Percentiles rank a stretch among this genome's conserved stretches.
phyloP scores from a whole-genome alignment of 2,888 invertebrate genomes.

The Acrobeloides nanus region DNA sequence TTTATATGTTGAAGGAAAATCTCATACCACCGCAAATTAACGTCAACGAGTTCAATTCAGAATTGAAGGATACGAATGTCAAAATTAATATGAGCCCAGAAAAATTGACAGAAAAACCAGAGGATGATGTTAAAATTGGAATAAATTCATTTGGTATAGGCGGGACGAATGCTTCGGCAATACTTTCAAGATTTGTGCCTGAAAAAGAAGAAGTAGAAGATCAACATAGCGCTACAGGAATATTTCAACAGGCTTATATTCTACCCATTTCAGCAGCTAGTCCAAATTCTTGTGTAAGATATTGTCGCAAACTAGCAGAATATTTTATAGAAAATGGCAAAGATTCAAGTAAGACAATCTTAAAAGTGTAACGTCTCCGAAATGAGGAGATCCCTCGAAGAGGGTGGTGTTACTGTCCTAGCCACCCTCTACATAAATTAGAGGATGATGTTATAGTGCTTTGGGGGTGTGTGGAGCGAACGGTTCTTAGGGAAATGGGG shows the following conservation, averaged over 20 bases:
- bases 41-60: slow-evolving; percentile 11
- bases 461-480: too few relatives aligned
- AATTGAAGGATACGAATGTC: slow-evolving; percentile 10
- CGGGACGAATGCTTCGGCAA: slow-evolving; percentile 39
- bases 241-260: slow-evolving; percentile 4
- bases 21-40: slow-evolving; percentile 38
- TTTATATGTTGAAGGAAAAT: slow-evolving; percentile 34
- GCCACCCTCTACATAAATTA: too few relatives aligned
- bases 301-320: slow-evolving; percentile 3
- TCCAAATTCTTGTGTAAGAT: slow-evolving; percentile 5
- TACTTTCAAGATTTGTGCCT: slow-evolving; percentile 4
- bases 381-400: too few relatives aligned
- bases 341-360: too few relatives aligned
- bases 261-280: slow-evolving; percentile 29
- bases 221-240: not conserved
- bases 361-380: too few relatives aligned
- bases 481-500: too few relatives aligned
- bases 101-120: not conserved
- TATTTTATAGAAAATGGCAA: slow-evolving; percentile 10
- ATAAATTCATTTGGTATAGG: slow-evolving; percentile 48
- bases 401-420: too few relatives aligned
- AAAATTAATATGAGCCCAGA: slow-evolving; percentile 1
- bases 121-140: slow-evolving; percentile 15
- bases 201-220: slow-evolving; percentile 7
- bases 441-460: too few relatives aligned